Conservation (phyloP, 2,113 vertebrate genomes). For the Erythrocercus mccallii region DNA sequence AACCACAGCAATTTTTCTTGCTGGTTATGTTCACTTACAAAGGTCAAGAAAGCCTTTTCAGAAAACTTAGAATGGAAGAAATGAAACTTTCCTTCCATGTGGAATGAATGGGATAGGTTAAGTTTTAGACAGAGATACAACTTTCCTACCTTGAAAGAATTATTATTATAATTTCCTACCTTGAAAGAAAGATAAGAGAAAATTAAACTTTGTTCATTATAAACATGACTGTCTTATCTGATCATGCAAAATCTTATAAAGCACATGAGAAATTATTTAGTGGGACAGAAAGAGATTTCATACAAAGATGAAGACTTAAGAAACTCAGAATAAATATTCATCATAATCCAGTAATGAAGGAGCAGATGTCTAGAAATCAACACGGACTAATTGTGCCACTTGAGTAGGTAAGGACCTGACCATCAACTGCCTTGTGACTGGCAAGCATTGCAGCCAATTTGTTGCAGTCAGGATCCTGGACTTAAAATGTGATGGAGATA, state of each 20-base stretch:
- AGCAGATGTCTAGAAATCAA: neutral
- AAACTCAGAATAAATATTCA: neutral
- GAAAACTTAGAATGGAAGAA: neutral
- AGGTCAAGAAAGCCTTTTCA: neutral
- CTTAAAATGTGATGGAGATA: neutral
- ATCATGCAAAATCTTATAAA: neutral
- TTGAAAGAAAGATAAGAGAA: neutral
- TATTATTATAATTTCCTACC: neutral
- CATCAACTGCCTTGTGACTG: neutral
- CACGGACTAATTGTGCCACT: neutral
- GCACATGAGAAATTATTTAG: neutral
- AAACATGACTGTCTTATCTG: neutral
- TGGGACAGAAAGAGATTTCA: neutral
- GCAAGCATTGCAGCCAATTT: neutral
- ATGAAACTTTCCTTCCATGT: neutral
- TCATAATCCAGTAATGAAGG: neutral
- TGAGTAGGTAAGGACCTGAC: neutral
- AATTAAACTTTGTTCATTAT: neutral
- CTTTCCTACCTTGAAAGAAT: neutral
- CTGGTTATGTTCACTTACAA: neutral
- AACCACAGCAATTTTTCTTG: neutral
- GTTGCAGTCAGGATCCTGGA: neutral
- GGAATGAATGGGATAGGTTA: neutral
- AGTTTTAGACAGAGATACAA: neutral
- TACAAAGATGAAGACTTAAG: neutral